phyloP scores from a whole-genome alignment of 2,797 vertebrate species.

The Synanceia verrucosa region DNA sequence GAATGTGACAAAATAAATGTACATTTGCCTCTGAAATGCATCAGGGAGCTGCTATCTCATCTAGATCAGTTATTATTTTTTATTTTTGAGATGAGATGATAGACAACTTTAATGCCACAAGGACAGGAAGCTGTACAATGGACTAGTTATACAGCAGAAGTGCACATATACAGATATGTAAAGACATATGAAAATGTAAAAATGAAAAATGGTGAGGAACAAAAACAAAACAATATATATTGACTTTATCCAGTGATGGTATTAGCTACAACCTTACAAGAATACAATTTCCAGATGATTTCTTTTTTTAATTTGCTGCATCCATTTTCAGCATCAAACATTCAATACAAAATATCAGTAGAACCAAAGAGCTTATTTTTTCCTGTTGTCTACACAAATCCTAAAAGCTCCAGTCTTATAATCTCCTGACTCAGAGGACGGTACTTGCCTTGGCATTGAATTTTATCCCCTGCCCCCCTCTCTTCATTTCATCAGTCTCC shows the following conservation, averaged over 20 bases:
- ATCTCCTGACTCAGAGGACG: constrained; percentile 29
- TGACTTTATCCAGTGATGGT: not conserved
- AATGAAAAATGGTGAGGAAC: not conserved
- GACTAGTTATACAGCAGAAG: not conserved
- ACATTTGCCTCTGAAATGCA: not conserved
- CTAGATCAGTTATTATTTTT: not conserved
- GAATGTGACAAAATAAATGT: not conserved
- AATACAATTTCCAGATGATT: not conserved
- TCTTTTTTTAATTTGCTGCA: not conserved
- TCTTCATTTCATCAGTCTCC: constrained; percentile 62
- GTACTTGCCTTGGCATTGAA: constrained; percentile 1
- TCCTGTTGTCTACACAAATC: not conserved
- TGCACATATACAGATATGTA: no score
- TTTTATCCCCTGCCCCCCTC: constrained; percentile 14
- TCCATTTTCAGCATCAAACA: not conserved
- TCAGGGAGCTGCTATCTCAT: not conserved
- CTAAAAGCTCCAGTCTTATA: not conserved
- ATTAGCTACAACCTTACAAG: not conserved
- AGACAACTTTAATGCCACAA: not conserved
- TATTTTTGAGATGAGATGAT: not conserved
- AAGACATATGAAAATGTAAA: not conserved
- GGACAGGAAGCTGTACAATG: not conserved
- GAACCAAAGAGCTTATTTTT: not conserved
- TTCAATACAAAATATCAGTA: not conserved
- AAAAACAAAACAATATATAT: not conserved